A percentile compares a stretch with the other conserved stretches of the same genome.
These are phyloP conservation scores for Misgurnus anguillicaudatus DNA, from an alignment of 2,113 vertebrate species.

Conservation along the genomic window DNA sequence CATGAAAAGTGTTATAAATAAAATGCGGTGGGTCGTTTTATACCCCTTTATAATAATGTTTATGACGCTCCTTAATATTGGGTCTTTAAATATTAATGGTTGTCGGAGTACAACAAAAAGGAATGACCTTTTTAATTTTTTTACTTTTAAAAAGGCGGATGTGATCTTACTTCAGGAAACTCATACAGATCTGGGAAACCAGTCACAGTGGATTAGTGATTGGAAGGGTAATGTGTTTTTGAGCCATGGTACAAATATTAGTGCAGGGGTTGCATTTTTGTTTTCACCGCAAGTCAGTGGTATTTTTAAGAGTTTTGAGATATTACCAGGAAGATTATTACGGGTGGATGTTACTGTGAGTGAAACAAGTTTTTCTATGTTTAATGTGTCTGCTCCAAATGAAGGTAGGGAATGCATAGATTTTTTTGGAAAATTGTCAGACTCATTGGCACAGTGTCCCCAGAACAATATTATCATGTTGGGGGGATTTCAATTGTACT, in stretches of 20 bases:
- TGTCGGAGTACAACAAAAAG: background rate
- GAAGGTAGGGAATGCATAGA: background rate
- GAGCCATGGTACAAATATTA: too few species aligned
- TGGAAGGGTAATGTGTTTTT: too few species aligned
- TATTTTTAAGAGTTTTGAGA: too few species aligned
- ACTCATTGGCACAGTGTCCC: background rate
- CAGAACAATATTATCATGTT: background rate
- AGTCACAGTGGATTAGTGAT: too few species aligned
- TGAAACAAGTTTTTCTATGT: background rate
- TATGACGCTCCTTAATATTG: background rate
- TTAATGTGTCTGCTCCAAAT: background rate
- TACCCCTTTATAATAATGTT: background rate
- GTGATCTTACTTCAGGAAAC: too few species aligned
- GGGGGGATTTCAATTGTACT: slow-evolving; percentile 7
- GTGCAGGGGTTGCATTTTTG: too few species aligned
- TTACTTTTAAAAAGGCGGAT: too few species aligned
- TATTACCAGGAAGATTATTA: background rate
- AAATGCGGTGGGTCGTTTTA: background rate
- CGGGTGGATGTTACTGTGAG: background rate
- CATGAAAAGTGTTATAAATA: background rate
- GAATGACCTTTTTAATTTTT: background rate
- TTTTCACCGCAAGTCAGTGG: too few species aligned
- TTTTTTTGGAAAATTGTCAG: background rate
- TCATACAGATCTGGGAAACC: too few species aligned
- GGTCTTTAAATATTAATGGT: background rate